Evolutionary conservation across 2,797 vertebrate genomes (phyloP).

Genomic region (Eutrigla gurnardus): DNA sequence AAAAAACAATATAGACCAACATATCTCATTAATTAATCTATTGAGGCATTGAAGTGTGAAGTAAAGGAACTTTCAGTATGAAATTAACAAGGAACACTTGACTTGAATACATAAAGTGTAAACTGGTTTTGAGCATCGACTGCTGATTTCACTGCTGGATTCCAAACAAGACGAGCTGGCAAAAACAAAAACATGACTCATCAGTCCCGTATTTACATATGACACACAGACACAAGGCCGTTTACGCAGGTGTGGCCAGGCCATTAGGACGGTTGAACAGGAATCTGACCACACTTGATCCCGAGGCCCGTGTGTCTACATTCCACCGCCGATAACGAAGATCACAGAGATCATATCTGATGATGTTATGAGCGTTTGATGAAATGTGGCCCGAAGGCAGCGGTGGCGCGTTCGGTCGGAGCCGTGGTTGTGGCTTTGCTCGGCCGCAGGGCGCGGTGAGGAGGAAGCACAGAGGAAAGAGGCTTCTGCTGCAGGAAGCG

Average conservation of each 20-base stretch:
- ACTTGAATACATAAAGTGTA: no score
- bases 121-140: background rate
- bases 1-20: constrained; percentile 3
- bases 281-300: no score
- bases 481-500: constrained; percentile 59
- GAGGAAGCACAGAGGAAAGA: constrained; percentile 36
- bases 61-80: no score
- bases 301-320: background rate
- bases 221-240: background rate
- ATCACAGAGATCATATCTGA: background rate
- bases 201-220: constrained; percentile 22
- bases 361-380: background rate
- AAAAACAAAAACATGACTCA: constrained; percentile 33
- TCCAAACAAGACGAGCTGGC: constrained; percentile 9
- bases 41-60: no score
- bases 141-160: background rate
- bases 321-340: background rate
- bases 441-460: constrained; percentile 18
- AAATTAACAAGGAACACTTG: no score
- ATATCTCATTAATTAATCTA: background rate
- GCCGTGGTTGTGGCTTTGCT: background rate
- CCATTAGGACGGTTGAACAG: background rate
- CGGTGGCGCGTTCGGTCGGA: background rate
- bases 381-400: background rate
- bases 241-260: constrained; percentile 16